Conservation (phyloP, 2,113 vertebrate genomes). For the Paradoxurus hermaphroditus region DNA sequence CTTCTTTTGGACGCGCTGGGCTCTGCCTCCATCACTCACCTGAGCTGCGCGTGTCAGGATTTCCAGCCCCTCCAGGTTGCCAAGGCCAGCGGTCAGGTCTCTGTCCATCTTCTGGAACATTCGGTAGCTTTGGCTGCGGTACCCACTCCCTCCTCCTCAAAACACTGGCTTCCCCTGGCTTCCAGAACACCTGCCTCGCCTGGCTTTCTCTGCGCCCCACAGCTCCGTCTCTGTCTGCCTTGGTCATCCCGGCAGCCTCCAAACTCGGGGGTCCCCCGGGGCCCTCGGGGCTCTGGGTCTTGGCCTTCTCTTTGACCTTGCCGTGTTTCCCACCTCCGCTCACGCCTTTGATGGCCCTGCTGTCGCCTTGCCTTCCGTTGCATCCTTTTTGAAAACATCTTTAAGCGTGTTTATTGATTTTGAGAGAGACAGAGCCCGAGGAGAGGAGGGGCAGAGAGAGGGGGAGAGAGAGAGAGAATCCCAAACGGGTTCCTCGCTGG, state of each 20-base stretch:
- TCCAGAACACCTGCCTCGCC: neutral
- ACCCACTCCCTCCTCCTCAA: neutral
- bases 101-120: neutral
- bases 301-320: neutral
- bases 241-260: neutral
- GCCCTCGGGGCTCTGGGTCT: neutral
- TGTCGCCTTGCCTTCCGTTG: neutral
- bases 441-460: too few species aligned
- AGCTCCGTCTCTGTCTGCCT: neutral
- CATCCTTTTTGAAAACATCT: neutral
- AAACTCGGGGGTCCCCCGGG: neutral
- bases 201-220: neutral
- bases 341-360: neutral
- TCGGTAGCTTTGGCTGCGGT: fast-evolving
- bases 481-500: too few species aligned
- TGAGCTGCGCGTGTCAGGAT: neutral
- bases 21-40: neutral
- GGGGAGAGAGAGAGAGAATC: too few species aligned
- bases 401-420: too few species aligned
- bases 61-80: neutral
- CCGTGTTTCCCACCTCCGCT: neutral
- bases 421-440: too few species aligned
- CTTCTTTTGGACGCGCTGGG: neutral
- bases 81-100: neutral
- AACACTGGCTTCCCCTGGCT: neutral